A percentile compares a stretch with the other conserved stretches of the same genome.
Evolutionary conservation across 2,113 vertebrate species (phyloP).

Genomic region (Tympanuchus pallidicinctus): DNA sequence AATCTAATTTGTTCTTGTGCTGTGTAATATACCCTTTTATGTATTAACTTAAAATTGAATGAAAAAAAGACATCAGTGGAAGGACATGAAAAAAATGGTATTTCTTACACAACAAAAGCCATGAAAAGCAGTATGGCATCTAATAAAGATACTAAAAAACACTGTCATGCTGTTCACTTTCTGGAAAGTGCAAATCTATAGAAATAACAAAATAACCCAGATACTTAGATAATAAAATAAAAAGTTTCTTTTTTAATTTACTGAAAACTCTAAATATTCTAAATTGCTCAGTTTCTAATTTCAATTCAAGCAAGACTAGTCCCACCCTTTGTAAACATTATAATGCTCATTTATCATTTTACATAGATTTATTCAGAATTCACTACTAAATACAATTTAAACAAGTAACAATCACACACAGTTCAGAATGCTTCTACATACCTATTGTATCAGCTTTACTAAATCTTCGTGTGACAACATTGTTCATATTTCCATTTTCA

Average conservation of each 20-base stretch:
- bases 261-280: background rate
- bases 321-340: background rate
- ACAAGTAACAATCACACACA: background rate
- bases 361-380: background rate
- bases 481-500: constrained; percentile 97
- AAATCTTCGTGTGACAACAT: constrained; percentile 93
- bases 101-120: background rate
- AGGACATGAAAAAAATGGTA: background rate
- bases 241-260: background rate
- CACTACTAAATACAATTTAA: background rate
- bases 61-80: background rate
- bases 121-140: background rate
- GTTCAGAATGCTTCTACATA: constrained; percentile 63
- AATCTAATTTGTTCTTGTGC: background rate
- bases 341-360: background rate
- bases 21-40: background rate
- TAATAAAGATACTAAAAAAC: background rate
- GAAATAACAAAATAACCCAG: background rate
- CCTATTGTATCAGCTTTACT: constrained; percentile 99
- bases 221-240: background rate
- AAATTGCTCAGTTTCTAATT: background rate
- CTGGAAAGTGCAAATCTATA: background rate
- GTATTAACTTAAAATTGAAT: background rate
- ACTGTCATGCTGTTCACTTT: background rate
- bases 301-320: background rate